Evolutionary conservation across 37 sponge, comb jelly and placozoan species (phyloP), one percentile per base, ranked within the genome.

Genomic region (Ianthella basta): DNA sequence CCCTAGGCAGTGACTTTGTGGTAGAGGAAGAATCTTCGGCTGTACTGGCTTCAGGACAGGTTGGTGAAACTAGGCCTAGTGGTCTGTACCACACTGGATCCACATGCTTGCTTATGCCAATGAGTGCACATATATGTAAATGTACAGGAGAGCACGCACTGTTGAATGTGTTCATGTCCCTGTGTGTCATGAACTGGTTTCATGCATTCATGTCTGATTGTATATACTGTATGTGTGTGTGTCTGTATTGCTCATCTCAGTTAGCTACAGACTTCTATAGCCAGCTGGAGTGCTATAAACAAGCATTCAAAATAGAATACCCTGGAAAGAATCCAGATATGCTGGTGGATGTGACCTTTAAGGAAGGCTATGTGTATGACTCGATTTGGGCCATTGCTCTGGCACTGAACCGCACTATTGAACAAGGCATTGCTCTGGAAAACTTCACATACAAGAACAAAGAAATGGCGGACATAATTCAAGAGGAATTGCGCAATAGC

Each of bases 321-420:
- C 63, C n/a, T 12, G 25, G n/a, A 2, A 23, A 27, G 25, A 10
- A 69, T 35, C 29, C 78, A 75, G 54, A 70, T 35, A 70, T 30
- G 29, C 2, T 5, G 5, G 36, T 44, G 18, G 33, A 32, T 75
- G 78, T 75, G 44, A 75, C 78, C 37, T 36, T 75, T 40, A 39
- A 75, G 54, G 78, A 75, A 19, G 78, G 78, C 25, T 75, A 75
- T 75, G 78, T 75, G 78, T 75, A 75, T 15, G 78, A 75, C 25
- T 75, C 78, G 1, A 24, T 41, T 18, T 75, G 78, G 78, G 78
- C 78, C 20, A 40, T 75, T 40, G 78, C 54, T 20, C 53, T 75
- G 21, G 54, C 54, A 3, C 25, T 75, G 54, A 75, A 75, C 37
- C 24, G 40, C 13, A 53, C 78, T 13, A 41, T 75, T 0, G 21